Evolutionary conservation across 37 sponge, comb jelly and placozoan genomes (phyloP), one percentile per base, ranked within the genome.

Genomic region (Sycon ciliatum): DNA sequence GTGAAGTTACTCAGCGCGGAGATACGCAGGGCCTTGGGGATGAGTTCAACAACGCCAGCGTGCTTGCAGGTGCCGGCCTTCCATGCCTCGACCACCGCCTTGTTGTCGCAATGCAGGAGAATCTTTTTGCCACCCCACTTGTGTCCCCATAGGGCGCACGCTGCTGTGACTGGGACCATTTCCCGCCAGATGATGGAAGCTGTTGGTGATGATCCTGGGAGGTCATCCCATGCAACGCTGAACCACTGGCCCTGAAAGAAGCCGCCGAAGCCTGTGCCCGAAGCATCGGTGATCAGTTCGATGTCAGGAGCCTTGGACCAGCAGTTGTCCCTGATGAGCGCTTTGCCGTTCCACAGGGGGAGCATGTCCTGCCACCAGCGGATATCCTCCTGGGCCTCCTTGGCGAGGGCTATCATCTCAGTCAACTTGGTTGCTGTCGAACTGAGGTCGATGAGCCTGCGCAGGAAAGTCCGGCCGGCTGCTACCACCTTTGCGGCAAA

Each of bases 251-350:
- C 57, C 27, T 76, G 36, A 24, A 26, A 76, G 69, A 39, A 76
- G 56, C 57, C 77, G 20, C 66, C 77, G 34, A 28, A 76, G 4
- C 67, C 77, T 11, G 7, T 24, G 3, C 69, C 67, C 9, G 77
- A 76, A 4, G 77, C 77, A 65, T 75, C 76, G 6, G 76, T 75
- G 67, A 31, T 65, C 0, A 75, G 67, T 27, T 66, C 33, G 7
- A 64, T 32, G 57, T 72, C 49, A 4, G 40, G 49, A 27, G 69
- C 40, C 3, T 36, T 29, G 4, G 49, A 7, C 7, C 5, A 4
- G 24, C 24, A 9, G 76, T 53, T 29, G 26, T 16, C 4, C 76
- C 76, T 23, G 62, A 64, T 66, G 65, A 75, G n/a, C n/a, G n/a
- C n/a, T n/a, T n/a, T n/a, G n/a, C n/a, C n/a, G n/a, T n/a, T n/a